Percentiles rank a stretch among this genome's conserved stretches.
These are phyloP conservation scores for Ochropleura leucogaster DNA, from an alignment of 2,888 invertebrate genomes.

Conservation along the genomic window DNA sequence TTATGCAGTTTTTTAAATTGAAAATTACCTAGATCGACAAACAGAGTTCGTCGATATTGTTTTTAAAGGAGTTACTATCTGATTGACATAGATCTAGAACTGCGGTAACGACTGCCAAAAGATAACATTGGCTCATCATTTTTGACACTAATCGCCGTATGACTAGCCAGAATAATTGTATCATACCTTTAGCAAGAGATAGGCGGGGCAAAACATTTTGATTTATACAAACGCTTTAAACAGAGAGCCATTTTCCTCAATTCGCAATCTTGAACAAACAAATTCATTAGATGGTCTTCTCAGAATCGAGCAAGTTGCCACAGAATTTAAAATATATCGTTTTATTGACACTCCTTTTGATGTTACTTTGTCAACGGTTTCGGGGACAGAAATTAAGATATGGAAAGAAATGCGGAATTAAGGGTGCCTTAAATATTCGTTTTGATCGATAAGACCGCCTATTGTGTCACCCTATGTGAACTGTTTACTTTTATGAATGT, in stretches of 20 bases:
- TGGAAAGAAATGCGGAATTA: too few relatives aligned
- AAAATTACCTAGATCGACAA: conserved; percentile 1
- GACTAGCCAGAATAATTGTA: not conserved
- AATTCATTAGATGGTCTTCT: conserved; percentile 50
- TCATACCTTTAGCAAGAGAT: conserved; percentile 5
- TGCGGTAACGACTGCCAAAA: not conserved
- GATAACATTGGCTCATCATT: conserved; percentile 1
- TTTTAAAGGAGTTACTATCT: not conserved
- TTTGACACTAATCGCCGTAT: not conserved
- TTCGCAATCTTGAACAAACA: conserved; percentile 42
- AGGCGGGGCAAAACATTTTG: conserved; percentile 22
- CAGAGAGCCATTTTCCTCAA: conserved; percentile 45
- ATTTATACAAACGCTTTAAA: conserved; percentile 23
- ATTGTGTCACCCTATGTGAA: too few relatives aligned
- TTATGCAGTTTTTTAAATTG: not conserved
- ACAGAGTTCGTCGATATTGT: not conserved
- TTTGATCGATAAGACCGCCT: too few relatives aligned
- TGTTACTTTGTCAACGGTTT: conserved; percentile 5
- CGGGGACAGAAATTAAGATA: conserved; percentile 1
- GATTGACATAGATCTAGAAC: conserved; percentile 1
- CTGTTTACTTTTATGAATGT: too few relatives aligned
- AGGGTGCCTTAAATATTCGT: too few relatives aligned
- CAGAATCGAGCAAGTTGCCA: conserved; percentile 32
- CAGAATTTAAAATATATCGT: conserved; percentile 16
- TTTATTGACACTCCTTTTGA: conserved; percentile 28